phyloP scores from a whole-genome alignment of 2,797 vertebrate genomes.

The Heterohyrax brucei region DNA sequence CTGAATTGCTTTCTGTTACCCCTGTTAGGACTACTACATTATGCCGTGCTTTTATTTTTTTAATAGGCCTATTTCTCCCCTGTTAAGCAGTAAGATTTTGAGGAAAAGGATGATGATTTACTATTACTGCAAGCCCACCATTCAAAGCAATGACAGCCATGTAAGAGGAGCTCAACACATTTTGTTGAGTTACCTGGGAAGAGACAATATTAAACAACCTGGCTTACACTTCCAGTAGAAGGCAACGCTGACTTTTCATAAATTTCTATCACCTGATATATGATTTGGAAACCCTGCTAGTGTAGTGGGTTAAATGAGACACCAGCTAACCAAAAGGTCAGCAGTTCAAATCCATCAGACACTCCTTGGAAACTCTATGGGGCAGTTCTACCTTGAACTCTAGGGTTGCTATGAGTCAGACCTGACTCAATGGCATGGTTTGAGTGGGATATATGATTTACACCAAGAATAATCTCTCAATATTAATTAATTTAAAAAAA shows the following conservation, averaged over 20 bases:
- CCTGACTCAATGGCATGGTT: too few relatives aligned
- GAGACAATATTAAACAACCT: not conserved
- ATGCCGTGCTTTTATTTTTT: not conserved
- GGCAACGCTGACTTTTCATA: slow-evolving; percentile 19
- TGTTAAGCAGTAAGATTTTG: not conserved
- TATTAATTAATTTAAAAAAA: not conserved
- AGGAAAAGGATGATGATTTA: slow-evolving; percentile 6
- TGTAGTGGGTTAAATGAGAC: too few relatives aligned
- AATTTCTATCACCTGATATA: slow-evolving; percentile 5
- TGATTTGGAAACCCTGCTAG: not conserved
- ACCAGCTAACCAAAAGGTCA: too few relatives aligned
- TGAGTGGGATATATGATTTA: not conserved
- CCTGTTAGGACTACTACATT: not conserved
- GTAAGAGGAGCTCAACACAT: not conserved
- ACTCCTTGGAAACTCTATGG: too few relatives aligned
- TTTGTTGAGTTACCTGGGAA: not conserved
- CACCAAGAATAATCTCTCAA: not conserved
- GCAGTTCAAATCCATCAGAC: too few relatives aligned
- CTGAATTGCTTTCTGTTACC: not conserved
- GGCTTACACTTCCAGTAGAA: not conserved
- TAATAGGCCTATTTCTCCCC: not conserved
- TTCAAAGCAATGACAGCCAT: not conserved
- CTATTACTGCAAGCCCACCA: not conserved
- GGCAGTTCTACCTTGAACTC: too few relatives aligned
- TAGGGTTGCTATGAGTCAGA: too few relatives aligned